Percentiles rank a stretch among this genome's conserved stretches.
Conservation (phyloP, 2,888 invertebrate genomes). For the Julus scanicus region DNA sequence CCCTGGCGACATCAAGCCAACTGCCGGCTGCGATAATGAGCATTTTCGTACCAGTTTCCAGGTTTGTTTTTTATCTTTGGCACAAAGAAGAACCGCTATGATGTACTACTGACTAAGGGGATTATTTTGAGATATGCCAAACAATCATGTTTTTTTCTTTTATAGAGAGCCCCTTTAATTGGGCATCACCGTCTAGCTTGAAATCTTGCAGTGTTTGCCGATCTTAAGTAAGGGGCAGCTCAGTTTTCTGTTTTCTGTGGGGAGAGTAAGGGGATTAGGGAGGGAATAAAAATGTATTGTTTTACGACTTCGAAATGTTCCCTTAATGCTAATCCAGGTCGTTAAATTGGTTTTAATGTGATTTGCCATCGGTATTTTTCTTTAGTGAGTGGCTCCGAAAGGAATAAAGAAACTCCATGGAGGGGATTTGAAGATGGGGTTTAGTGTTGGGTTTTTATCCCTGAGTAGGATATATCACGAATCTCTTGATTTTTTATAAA, state of each 20-base stretch:
- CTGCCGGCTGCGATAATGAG: slow-evolving; percentile 11
- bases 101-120: background rate
- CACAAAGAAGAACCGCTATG: slow-evolving; percentile 3
- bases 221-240: background rate
- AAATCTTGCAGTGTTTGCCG: background rate
- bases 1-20: background rate
- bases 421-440: background rate
- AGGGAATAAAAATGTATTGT: background rate
- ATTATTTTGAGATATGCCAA: background rate
- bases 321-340: background rate
- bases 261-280: background rate
- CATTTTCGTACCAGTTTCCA: background rate
- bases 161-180: background rate
- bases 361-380: background rate
- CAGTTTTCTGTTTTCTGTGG: background rate
- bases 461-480: background rate
- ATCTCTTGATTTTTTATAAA: background rate
- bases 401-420: background rate
- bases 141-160: background rate
- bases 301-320: background rate
- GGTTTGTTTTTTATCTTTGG: background rate
- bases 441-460: too few species aligned
- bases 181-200: background rate
- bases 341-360: slow-evolving; percentile 22
- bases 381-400: background rate